Conservation (phyloP, 2,113 vertebrate genomes). For the Pelobates fuscus region DNA sequence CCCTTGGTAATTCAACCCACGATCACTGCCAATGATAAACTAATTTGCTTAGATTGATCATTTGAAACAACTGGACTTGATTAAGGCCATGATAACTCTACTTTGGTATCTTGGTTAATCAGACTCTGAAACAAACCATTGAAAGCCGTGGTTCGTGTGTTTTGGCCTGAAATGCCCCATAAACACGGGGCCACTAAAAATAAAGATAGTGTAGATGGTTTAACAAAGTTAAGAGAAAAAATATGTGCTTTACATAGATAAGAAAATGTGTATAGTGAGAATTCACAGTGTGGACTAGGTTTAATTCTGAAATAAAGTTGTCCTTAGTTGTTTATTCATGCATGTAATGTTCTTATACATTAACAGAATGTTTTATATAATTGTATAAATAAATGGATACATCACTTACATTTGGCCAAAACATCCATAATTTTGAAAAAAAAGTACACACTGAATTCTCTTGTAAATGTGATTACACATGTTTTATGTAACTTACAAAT, state of each 20-base stretch:
- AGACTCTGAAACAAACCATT: constrained; percentile 32
- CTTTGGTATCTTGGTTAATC: constrained; percentile 34
- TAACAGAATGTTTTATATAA: too few species aligned
- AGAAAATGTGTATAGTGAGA: not conserved
- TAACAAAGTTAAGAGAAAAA: not conserved
- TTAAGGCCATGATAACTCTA: constrained; percentile 24
- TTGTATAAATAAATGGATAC: too few species aligned
- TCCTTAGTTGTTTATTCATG: too few species aligned
- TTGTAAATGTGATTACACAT: too few species aligned
- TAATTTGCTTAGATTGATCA: constrained; percentile 13
- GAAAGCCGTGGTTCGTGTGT: constrained; percentile 20
- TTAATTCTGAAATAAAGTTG: not conserved
- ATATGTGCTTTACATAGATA: not conserved
- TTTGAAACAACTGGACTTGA: constrained; percentile 32
- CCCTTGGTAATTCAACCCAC: constrained; percentile 27
- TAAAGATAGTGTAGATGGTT: not conserved
- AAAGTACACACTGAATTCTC: too few species aligned
- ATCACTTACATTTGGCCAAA: too few species aligned
- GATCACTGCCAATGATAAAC: constrained; percentile 27
- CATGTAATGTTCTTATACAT: too few species aligned
- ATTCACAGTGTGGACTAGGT: not conserved
- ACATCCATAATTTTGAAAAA: too few species aligned
- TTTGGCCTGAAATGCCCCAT: constrained; percentile 27
- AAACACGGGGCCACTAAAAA: not conserved
- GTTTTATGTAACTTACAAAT: too few species aligned